Evolutionary conservation across 2,888 invertebrate species (phyloP), one percentile per base, ranked within the genome.

Genomic region (Pherbina coryleti): DNA sequence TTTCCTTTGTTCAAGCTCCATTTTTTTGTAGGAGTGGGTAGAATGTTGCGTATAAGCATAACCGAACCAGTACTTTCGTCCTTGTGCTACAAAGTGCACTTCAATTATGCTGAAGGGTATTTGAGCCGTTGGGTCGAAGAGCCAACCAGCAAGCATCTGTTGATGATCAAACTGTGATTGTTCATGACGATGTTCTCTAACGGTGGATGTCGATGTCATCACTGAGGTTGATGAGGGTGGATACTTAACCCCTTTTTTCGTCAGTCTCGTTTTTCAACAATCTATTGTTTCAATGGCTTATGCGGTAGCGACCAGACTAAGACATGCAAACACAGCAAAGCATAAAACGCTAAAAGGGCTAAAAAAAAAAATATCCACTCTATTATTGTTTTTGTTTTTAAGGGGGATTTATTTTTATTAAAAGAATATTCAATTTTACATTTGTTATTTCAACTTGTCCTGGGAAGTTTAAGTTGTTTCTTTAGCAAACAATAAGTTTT

Each of bases 51-150:
- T 31, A 31, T 31, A 31, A 31, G 31, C 31, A 31, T 31, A 31
- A n/a, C 31, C 31, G 31, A 31, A 31, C 31, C 31, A 31, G 31
- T 31, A 31, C 31, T n/a, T 22, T 57, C 22, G 57, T 57, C 57
- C 57, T 57, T 57, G 57, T n/a, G 57, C 22, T 57, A 19, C 57
- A 57, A 57, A 57, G 57, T 57, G 57, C 57, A 57, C 57, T 57
- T 57, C 57, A 57, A 57, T 57, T 57, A 57, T 22, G n/a, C 57
- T 57, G 19, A 22, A 22, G 57, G 19, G 19, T 57, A 22, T 57
- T 57, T 57, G 19, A 22, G 22, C 57, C 3, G n/a, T 17, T 57
- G 57, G 9, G 31, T 31, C 31, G 31, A 31, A 31, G 31, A 31
- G 31, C 31, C 31, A 31, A 31, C 31, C 57, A 9, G 19, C 57